Evolutionary conservation across 1,140 invertebrate species (phyloP), one percentile per base, ranked within the genome.

Genomic region (Drosophila pandora): DNA sequence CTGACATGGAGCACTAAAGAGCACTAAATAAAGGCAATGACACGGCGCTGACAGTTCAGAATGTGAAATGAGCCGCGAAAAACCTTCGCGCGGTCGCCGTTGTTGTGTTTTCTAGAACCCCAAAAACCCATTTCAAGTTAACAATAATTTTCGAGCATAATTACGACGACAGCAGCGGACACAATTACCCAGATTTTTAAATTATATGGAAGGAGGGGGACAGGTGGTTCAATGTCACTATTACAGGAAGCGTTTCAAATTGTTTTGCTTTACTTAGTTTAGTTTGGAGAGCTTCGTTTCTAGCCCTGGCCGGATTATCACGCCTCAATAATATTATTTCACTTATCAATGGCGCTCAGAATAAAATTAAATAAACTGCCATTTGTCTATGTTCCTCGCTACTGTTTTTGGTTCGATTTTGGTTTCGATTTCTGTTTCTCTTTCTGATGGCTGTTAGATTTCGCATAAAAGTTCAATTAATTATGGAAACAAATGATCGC

Each of bases 161-260:
- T 61, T 34, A 55, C 21, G 48, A 47, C 54, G 13, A 62, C 48
- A 53, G 8, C 57, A 28, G 37, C 64, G 75, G 71, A 76, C 83
- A 87, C 83, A 87, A 87, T 87, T 87, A 87, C 83, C 83, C 62
- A 87, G 65, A 87, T 83, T 83, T 79, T 60, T 50, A 48, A 54
- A 61, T 67, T 53, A 49, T 53, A 28, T 28, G 7, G 25, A 5
- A 28, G 58, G 72, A 59, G 55, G 60, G 41, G 56, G 57, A 54
- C 17, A 17, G 30, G 49, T 56, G 56, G 63, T 83, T 88, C 83
- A 87, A 87, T 87, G 83, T 48, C 79, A 79, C 25, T 25, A 30
- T 60, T 61, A 81, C 82, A 85, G 82, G 82, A 85, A 85, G 78
- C 81, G 57, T 37, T 52, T 63, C 43, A 47, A 47, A 22, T 47